Evolutionary conservation across 2,797 vertebrate species (phyloP).

Genomic region (Cirrhinus mrigala): DNA sequence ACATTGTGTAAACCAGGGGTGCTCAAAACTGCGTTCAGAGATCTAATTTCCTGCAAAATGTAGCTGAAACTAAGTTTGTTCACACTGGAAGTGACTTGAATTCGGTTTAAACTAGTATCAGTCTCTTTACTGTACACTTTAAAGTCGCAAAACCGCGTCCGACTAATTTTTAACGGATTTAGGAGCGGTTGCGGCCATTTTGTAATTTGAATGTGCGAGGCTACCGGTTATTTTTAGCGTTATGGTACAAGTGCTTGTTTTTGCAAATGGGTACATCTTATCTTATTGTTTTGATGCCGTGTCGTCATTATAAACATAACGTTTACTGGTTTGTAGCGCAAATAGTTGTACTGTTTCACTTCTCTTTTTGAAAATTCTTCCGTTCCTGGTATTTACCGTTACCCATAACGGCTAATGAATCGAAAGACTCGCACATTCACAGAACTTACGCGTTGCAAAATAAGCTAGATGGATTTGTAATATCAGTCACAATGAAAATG

Average conservation of each 20-base stretch:
- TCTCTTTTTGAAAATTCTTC: no score
- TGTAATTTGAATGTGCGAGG: neutral
- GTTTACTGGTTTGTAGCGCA: no score
- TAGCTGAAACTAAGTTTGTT: neutral
- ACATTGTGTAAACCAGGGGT: constrained; percentile 27
- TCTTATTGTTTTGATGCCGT: no score
- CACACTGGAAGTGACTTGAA: neutral
- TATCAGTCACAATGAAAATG: neutral
- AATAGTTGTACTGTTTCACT: neutral
- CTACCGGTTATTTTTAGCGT: neutral
- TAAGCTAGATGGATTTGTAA: neutral
- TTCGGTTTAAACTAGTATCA: neutral
- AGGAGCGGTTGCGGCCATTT: neutral
- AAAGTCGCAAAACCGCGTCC: neutral
- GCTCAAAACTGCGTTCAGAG: neutral
- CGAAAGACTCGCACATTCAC: neutral
- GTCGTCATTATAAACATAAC: neutral
- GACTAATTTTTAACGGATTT: neutral
- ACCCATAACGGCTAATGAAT: neutral
- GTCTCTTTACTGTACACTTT: neutral
- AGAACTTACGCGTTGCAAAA: neutral
- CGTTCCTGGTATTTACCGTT: neutral
- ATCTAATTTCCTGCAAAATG: neutral
- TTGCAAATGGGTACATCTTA: neutral
- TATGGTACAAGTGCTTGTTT: neutral